Base-by-base conservation (phyloP, 2,888 invertebrate genomes). In the Andricus quercusramuli region DNA sequence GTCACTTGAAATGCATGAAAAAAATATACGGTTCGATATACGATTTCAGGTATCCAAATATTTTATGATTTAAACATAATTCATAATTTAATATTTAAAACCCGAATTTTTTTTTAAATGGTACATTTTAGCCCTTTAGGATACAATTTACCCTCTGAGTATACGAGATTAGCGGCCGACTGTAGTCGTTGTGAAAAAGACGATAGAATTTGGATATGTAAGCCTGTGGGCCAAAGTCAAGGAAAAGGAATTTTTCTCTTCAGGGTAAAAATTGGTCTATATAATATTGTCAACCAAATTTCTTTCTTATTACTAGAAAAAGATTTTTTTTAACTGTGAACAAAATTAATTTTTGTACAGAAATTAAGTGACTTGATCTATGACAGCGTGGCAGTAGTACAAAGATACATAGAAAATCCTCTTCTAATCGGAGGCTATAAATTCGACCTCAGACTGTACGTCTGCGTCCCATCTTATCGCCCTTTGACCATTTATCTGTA, bases 371-470 rank as follows among this genome's bases (percentile, higher is more conserved):
- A 96, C 85, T 94, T 97, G 90, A 95, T 95, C 15, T 97, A 97
- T 91, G 96, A 97, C 84, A 95, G 95, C 80, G 95, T 96, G 78
- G 96, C 97, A 3, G 96, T 97, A 59, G 97, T 97, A 9, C 97
- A 97, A 92, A 94, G 95, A 83, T 97, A 97, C 92, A 96, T 97
- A 25, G 96, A 96, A 89, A 95, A 96, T 85, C 97, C 97, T 0
- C 93, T 96, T 78, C 94, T 97, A 20, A 96, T 98, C 85, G 98
- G 97, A 2, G 97, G 97, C 2, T 97, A 98, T 93, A 98, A 98
- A 93, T 98, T 98, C 93, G 98, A 98, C 93, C 94, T 98, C 59
- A 94, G 98, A 44, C 93, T 98, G 32, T 98, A 98, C 93, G 98
- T 98, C 15, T 97, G 97, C 90, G 96, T 98, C 77, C 97, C 98